phyloP scores from a whole-genome alignment of 2,113 vertebrate genomes.

The Hydropotes inermis region DNA sequence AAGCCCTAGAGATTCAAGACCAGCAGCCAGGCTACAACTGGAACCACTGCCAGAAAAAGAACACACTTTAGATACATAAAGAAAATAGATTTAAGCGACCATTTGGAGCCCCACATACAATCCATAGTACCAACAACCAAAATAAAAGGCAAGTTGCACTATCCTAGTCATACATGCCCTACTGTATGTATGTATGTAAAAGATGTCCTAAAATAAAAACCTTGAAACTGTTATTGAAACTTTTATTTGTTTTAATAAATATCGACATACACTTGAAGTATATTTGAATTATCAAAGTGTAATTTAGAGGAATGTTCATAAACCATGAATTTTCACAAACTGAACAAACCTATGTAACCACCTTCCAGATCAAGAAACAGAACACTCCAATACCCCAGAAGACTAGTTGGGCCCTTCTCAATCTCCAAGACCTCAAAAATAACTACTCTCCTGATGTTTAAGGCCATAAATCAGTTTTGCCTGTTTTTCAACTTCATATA shows the following conservation, averaged over 20 bases:
- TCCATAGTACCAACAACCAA: neutral
- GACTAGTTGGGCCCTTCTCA: neutral
- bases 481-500: neutral
- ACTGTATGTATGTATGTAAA: neutral
- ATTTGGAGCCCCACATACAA: neutral
- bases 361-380: constrained; percentile 9
- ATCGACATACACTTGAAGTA: neutral
- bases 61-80: neutral
- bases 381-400: neutral
- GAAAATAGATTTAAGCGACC: neutral
- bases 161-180: neutral
- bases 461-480: neutral
- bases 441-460: neutral
- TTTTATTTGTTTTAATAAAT: neutral
- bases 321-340: neutral
- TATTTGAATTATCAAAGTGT: neutral
- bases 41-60: constrained; percentile 88
- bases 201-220: neutral
- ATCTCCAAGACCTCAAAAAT: neutral
- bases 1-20: constrained; percentile 95
- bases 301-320: constrained; percentile 2
- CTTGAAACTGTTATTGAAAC: neutral
- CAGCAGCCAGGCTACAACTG: constrained; percentile 97
- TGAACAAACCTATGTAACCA: neutral
- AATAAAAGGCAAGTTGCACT: neutral